Base-by-base conservation (phyloP, 2,113 vertebrate species). In the Paracanthobrama guichenoti region DNA sequence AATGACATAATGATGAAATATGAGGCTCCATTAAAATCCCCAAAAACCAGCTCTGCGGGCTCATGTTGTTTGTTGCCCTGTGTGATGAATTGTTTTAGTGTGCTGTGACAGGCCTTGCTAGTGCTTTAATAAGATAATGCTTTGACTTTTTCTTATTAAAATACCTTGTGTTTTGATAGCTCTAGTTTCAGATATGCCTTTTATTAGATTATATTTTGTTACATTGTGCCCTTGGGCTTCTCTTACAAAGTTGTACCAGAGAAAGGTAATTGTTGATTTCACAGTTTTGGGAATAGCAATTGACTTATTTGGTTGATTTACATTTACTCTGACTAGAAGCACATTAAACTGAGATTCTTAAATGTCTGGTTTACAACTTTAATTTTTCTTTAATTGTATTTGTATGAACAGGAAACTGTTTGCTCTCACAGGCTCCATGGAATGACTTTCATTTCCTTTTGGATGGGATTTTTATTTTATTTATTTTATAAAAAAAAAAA, bases 291-390 rank as follows among this genome's bases (percentile, higher is more conserved):
- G 44, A 80, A 50, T 50, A 80, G 44, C 44, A 80, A 67, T 67
- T 80, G 60, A 80, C 60, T 60, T 60, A n/a, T 50, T 85, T 80
- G 69, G 20, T 55, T 55, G 55, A 85, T 85, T 80, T 67, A 80
- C 44, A 53, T 80, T 79, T 60, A 79, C 22, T 79, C 76, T 79
- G 75, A 59, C 67, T 79, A 7, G 22, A 59, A 80, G 14, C 42
- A 62, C 78, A 39, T 73, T 46, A 39, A 60, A 20, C 50, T 18
- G 13, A 57, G 53, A 44, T 71, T 84, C 24, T 4, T 20, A 22
- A 13, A 44, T 80, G 60, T 24, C 79, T 80, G 44, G 57, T 85
- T 57, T 80, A 73, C 53, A 71, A 14, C 16, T 73, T 84, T 62
- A 60, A 39, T 72, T 31, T 77, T 73, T 73, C 42, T 71, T 20